These are phyloP conservation scores for Sinocyclocheilus anophthalmus DNA, from an alignment of 2,113 vertebrate genomes.

Conservation along the genomic window DNA sequence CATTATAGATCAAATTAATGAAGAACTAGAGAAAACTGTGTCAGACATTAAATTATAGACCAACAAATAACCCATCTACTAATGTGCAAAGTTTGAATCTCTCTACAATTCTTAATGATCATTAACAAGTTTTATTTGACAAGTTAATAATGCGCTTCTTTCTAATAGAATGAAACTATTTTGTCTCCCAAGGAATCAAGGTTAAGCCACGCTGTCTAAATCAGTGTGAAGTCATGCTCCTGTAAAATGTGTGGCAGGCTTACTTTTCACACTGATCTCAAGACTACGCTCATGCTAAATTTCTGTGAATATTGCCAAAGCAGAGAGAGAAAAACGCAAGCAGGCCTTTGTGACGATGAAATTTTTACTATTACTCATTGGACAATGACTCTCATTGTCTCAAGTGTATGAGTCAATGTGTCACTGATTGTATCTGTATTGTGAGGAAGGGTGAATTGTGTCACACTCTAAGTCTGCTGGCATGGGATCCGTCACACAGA, in stretches of 20 bases:
- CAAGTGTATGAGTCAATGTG: conserved; percentile 40
- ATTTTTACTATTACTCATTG: conserved; percentile 38
- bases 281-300: not conserved
- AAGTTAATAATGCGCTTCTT: conserved; percentile 22
- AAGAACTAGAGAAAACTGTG: not conserved
- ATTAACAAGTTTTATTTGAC: not conserved
- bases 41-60: conserved; percentile 8
- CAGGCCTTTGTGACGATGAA: conserved; percentile 6
- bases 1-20: not conserved
- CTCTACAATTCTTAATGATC: not conserved
- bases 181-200: conserved; percentile 11
- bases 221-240: conserved; percentile 10
- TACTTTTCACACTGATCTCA: conserved; percentile 22
- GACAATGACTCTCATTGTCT: conserved; percentile 52
- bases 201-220: not conserved
- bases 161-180: conserved; percentile 9
- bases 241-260: conserved; percentile 36
- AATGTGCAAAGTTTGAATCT: not conserved
- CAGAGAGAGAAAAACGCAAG: not conserved
- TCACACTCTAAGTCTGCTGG: conserved; percentile 35
- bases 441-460: conserved; percentile 34
- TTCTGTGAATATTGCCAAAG: conserved; percentile 16
- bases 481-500: conserved; percentile 29
- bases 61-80: not conserved
- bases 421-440: conserved; percentile 42